Conservation (phyloP, 2,888 invertebrate species). For the Acrobasis suavella region DNA sequence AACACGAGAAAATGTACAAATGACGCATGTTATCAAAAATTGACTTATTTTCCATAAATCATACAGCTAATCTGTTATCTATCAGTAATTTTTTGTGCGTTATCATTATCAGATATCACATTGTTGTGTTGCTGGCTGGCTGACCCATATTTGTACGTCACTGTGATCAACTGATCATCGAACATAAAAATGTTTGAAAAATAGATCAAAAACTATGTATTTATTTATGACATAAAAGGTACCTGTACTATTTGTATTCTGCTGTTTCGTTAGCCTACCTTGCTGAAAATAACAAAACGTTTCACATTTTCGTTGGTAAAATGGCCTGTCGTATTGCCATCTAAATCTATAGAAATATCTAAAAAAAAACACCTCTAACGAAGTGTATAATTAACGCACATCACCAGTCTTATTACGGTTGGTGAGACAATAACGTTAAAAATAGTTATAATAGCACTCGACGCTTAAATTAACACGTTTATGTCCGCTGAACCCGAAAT, state of each 20-base stretch:
- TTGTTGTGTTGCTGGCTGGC: neutral
- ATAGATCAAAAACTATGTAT: no score
- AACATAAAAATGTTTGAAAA: no score
- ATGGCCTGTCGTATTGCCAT: neutral
- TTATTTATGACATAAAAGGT: no score
- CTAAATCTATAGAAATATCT: neutral
- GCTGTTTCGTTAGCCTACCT: no score
- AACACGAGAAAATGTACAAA: neutral
- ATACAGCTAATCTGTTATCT: neutral
- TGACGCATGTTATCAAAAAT: neutral
- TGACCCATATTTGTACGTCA: slow-evolving; percentile 1
- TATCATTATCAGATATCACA: neutral
- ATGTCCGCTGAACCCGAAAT: slow-evolving; percentile 25
- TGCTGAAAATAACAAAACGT: no score
- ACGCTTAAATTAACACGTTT: slow-evolving; percentile 24
- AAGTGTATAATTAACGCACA: neutral
- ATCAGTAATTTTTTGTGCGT: neutral
- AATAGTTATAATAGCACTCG: neutral
- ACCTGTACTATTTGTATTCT: no score
- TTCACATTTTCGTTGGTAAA: no score
- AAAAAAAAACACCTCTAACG: neutral
- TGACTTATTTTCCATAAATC: neutral
- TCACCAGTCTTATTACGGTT: neutral
- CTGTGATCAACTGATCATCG: neutral
- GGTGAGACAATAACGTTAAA: slow-evolving; percentile 1